These are phyloP conservation scores for Papilio machaon DNA, from an alignment of 1,140 invertebrate species.

Conservation along the genomic window DNA sequence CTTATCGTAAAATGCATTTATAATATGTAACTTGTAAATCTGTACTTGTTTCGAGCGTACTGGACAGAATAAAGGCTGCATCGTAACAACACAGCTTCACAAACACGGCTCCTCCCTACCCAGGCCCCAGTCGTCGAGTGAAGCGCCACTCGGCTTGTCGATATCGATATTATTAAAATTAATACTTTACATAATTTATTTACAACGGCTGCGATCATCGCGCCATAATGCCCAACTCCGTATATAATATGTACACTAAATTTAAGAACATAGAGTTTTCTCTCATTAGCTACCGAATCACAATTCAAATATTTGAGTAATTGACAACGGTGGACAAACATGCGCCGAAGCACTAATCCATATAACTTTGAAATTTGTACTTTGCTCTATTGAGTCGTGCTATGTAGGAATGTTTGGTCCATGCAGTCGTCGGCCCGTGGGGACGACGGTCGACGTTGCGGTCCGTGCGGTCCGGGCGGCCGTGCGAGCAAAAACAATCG, in stretches of 20 bases:
- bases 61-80: slow-evolving; percentile 76
- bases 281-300: slow-evolving; percentile 82
- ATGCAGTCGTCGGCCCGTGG: slow-evolving; percentile 57
- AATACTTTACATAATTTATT: slow-evolving; percentile 79
- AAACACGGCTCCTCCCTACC: slow-evolving; percentile 35
- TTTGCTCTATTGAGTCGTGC: slow-evolving; percentile 78
- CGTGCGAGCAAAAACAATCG: slow-evolving; percentile 24
- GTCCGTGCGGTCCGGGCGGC: slow-evolving; percentile 37
- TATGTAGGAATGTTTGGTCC: slow-evolving; percentile 79
- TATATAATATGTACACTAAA: slow-evolving; percentile 81
- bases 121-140: slow-evolving; percentile 32
- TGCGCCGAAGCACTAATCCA: slow-evolving; percentile 77
- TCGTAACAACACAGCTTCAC: slow-evolving; percentile 60
- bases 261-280: slow-evolving; percentile 80
- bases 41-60: slow-evolving; percentile 69
- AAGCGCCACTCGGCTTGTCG: slow-evolving; percentile 40
- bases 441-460: slow-evolving; percentile 34
- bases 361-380: slow-evolving; percentile 80
- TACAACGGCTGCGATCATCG: slow-evolving; percentile 72
- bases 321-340: slow-evolving; percentile 81
- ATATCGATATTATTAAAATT: slow-evolving; percentile 70
- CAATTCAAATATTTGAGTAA: slow-evolving; percentile 81
- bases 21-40: slow-evolving; percentile 68
- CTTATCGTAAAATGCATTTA: slow-evolving; percentile 68
- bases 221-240: slow-evolving; percentile 80